Evolutionary conservation across 2,113 vertebrate species (phyloP), one percentile per base, ranked within the genome.

Genomic region (Lamprotornis superbus): DNA sequence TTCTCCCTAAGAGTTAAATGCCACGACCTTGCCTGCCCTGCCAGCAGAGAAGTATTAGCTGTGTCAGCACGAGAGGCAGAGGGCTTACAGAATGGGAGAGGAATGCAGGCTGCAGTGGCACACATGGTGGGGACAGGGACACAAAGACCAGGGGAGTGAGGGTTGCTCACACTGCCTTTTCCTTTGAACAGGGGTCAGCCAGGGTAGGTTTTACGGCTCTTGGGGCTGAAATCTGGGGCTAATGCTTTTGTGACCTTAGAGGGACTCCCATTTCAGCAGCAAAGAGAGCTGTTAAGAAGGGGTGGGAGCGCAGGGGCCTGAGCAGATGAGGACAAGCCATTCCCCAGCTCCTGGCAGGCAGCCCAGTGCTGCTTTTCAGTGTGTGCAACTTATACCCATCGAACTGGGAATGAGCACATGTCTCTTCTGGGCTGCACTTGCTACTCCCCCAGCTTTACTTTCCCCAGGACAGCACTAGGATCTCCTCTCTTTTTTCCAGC

Each of bases 391-490:
- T 6, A 15, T 60, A 80, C 47, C 52, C 56, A 61, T n/a, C 0
- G 0, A 67, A 52, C 8, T 0, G 0, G 37, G 73, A 92, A 75
- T 0, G 0, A 83, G 60, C 1, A 0, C 5, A 1, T 0, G 0
- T 42, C 75, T 77, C 60, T n/a, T 57, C 53, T 1, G 0, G 81
- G 50, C 59, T 59, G 46, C 14, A 10, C 42, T 50, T 61, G 23
- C 56, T 69, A 56, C 33, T 59, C 12, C 35, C 7, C 11, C 52
- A 75, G n/a, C 31, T 7, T 50, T 64, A 56, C 0, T 0, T n/a
- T 83, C 35, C 60, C 42, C 46, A 22, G 24, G 42, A 56, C 35
- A 69, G 42, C 33, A 73, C 19, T 7, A 55, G 18, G 13, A 49
- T 47, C 8, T 35, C 35, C 9, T 15, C 46, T 77, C 4, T 0